Conservation (phyloP, 2,888 invertebrate species). For the Scrobipalpa costella region DNA sequence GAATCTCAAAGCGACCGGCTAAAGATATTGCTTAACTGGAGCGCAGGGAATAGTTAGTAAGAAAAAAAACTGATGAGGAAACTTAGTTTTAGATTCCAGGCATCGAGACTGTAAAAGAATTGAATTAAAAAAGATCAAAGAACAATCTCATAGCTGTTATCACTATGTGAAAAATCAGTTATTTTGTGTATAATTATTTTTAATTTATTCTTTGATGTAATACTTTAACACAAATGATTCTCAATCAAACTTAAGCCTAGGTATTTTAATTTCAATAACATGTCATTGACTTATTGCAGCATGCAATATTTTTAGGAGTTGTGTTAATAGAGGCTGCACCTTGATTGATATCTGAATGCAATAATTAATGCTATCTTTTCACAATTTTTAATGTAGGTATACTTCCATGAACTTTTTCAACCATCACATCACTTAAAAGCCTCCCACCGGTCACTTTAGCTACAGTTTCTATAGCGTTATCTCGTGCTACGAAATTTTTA, state of each 20-base stretch:
- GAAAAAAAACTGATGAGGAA: constrained; percentile 16
- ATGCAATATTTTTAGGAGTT: neutral
- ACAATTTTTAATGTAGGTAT: constrained; percentile 2
- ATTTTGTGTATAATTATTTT: too few species aligned
- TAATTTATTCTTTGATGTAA: too few species aligned
- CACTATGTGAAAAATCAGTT: too few species aligned
- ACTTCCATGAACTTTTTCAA: constrained; percentile 8
- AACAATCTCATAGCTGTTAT: neutral
- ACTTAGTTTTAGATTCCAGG: neutral
- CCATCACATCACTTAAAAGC: neutral
- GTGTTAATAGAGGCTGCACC: neutral
- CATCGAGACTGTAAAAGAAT: neutral
- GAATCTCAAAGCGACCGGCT: constrained; percentile 24
- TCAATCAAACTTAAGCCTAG: too few species aligned
- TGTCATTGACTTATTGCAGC: neutral
- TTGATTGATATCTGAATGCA: neutral
- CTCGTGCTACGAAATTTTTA: constrained; percentile 43
- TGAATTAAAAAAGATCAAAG: neutral
- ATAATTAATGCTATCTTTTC: neutral
- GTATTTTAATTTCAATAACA: neutral
- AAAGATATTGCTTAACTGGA: constrained; percentile 15
- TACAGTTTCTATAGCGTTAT: constrained; percentile 8
- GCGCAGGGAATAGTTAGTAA: constrained; percentile 10
- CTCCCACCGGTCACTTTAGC: constrained; percentile 11
- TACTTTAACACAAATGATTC: too few species aligned